These are phyloP conservation scores for Trididemnum nubilum DNA, from an alignment of 23 tunicate genomes.

Conservation along the genomic window DNA sequence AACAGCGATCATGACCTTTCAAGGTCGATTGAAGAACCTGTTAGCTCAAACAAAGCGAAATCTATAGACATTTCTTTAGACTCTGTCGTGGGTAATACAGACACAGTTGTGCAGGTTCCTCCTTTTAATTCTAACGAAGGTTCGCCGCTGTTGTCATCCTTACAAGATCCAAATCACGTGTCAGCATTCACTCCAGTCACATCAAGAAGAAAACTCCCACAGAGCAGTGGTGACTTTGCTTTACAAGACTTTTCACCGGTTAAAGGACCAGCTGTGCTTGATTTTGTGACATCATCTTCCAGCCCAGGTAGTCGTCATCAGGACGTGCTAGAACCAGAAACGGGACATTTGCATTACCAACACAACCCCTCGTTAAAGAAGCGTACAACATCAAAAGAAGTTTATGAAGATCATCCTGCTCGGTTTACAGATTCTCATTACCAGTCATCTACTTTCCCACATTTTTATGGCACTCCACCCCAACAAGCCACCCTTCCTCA, in stretches of 20 bases:
- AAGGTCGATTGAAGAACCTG: not conserved
- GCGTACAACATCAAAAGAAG: too few species aligned
- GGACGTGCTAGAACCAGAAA: not conserved
- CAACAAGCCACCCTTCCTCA: too few species aligned
- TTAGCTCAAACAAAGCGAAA: not conserved
- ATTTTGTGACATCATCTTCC: slow-evolving; percentile 42
- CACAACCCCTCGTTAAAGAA: too few species aligned
- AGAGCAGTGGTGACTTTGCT: slow-evolving; percentile 32
- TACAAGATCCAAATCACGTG: slow-evolving; percentile 10
- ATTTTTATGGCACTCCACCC: too few species aligned
- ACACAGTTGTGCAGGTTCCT: not conserved
- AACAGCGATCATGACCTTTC: not conserved
- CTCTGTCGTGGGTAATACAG: not conserved
- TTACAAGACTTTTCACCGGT: slow-evolving; percentile 35
- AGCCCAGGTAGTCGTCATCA: not conserved
- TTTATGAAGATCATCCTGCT: too few species aligned
- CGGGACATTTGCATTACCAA: not conserved
- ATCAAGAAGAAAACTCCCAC: slow-evolving; percentile 30
- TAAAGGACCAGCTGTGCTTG: slow-evolving; percentile 40
- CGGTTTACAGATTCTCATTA: too few species aligned
- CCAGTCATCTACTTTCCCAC: too few species aligned
- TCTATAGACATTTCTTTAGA: not conserved
- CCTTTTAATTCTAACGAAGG: slow-evolving; percentile 21
- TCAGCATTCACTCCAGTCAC: slow-evolving; percentile 81
- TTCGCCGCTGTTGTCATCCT: not conserved